Evolutionary conservation across 2,797 vertebrate species (phyloP).

Genomic region (Merluccius polli): DNA sequence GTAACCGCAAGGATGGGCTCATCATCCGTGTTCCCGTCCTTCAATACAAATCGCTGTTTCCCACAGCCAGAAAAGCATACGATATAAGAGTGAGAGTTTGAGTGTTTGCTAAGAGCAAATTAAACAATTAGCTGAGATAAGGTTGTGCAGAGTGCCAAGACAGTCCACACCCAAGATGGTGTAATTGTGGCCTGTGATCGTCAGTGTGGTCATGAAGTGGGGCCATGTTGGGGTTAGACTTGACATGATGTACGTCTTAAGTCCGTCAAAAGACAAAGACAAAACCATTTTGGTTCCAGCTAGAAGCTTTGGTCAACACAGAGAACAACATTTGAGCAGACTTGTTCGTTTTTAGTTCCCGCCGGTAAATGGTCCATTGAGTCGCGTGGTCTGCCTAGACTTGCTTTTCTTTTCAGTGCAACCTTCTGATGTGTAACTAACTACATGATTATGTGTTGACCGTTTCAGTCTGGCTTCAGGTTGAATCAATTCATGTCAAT

Average conservation of each 20-base stretch:
- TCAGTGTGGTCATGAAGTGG: slow-evolving; percentile 16
- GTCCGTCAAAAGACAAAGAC: slow-evolving; percentile 13
- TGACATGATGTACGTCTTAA: slow-evolving; percentile 33
- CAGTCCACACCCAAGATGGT: slow-evolving; percentile 31
- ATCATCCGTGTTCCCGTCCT: too few species aligned
- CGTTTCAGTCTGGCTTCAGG: background rate
- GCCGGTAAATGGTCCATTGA: background rate
- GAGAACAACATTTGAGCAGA: background rate
- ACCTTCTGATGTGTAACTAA: background rate
- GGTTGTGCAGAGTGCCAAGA: slow-evolving; percentile 26
- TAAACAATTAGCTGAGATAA: background rate
- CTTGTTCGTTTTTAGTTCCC: background rate
- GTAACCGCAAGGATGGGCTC: too few species aligned
- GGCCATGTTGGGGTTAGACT: slow-evolving; percentile 17
- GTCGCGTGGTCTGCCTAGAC: background rate
- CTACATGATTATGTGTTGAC: background rate
- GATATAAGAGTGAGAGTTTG: background rate
- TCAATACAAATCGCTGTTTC: background rate
- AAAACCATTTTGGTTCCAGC: slow-evolving; percentile 17
- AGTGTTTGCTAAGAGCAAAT: background rate
- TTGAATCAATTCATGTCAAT: background rate
- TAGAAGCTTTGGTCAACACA: background rate
- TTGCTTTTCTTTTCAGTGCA: background rate
- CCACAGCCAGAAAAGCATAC: background rate
- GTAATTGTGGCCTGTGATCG: slow-evolving; percentile 15